phyloP scores from a whole-genome alignment of 2,113 vertebrate species.

The Turnix velox region DNA sequence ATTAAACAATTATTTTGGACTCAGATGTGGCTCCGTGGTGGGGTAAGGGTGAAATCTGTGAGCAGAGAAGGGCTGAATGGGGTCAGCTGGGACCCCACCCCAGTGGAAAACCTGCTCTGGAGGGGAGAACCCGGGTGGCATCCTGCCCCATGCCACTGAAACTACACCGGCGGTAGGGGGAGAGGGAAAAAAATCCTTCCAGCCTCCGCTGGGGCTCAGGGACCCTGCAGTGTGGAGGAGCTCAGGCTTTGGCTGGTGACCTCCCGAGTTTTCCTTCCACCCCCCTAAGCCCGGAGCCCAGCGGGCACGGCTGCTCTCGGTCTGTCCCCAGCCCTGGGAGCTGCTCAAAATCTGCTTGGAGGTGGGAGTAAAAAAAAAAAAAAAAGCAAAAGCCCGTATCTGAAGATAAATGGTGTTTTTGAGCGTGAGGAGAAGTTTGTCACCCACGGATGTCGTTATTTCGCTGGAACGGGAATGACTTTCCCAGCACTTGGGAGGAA shows the following conservation, averaged over 20 bases:
- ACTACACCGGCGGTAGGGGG: too few species aligned
- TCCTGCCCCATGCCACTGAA: not conserved
- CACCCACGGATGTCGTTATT: fast-evolving
- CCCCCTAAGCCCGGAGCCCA: too few species aligned
- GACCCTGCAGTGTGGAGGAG: too few species aligned
- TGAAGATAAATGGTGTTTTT: not conserved
- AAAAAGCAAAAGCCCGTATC: fast-evolving
- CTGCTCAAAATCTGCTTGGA: not conserved
- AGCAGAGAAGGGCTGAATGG: fast-evolving
- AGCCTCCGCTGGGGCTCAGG: not conserved
- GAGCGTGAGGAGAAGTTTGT: too few species aligned
- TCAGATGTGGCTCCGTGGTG: not conserved
- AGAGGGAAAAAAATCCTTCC: not conserved
- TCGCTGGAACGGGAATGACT: not conserved
- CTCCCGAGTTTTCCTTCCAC: fast-evolving
- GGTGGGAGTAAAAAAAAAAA: too few species aligned
- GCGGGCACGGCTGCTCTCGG: fast-evolving
- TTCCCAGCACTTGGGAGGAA: fast-evolving
- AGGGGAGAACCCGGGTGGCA: not conserved
- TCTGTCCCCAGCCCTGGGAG: fast-evolving
- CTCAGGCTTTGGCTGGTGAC: fast-evolving
- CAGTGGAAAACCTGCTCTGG: fast-evolving
- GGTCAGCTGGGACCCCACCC: fast-evolving
- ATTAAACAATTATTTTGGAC: not conserved
- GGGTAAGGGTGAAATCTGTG: not conserved